Percentiles rank a stretch among this genome's conserved stretches.
These are phyloP conservation scores for Hedychridium roseum DNA, from an alignment of 2,888 invertebrate species.

Conservation along the genomic window DNA sequence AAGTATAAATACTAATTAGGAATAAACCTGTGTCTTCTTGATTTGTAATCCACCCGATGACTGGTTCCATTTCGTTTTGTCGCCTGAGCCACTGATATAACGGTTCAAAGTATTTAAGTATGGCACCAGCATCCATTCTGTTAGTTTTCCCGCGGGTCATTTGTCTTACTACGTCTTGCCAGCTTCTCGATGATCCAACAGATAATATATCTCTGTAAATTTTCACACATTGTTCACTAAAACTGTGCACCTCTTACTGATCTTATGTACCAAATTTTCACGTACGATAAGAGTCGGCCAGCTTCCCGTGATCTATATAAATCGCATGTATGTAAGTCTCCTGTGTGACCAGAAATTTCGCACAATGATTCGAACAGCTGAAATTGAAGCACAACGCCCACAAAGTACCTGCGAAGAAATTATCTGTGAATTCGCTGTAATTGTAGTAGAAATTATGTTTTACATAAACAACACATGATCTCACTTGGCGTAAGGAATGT, in stretches of 20 bases:
- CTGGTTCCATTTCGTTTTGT: conserved; percentile 75
- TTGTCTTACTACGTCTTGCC: conserved; percentile 76
- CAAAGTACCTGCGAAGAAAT: conserved; percentile 79
- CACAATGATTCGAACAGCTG: conserved; percentile 85
- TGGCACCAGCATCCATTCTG: conserved; percentile 77
- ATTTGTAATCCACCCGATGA: conserved; percentile 79
- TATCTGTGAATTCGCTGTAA: conserved; percentile 31
- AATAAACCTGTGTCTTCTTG: conserved; percentile 70
- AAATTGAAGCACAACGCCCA: conserved; percentile 83
- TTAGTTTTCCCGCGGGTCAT: conserved; percentile 77
- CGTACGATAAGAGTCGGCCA: conserved; percentile 77
- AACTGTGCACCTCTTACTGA: background rate
- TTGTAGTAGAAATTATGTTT: conserved; percentile 2
- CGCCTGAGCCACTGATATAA: conserved; percentile 79
- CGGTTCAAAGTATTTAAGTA: conserved; percentile 85
- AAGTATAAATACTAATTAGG: background rate
- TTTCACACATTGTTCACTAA: no score
- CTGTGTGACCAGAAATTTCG: conserved; percentile 73
- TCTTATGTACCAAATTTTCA: conserved; percentile 14
- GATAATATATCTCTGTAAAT: conserved; percentile 73
- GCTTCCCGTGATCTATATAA: conserved; percentile 82
- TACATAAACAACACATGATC: conserved; percentile 48
- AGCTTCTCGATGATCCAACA: conserved; percentile 72
- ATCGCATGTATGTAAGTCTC: conserved; percentile 83
- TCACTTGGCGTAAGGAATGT: conserved; percentile 68